phyloP scores from a whole-genome alignment of 2,113 vertebrate species.

The Gavia stellata region DNA sequence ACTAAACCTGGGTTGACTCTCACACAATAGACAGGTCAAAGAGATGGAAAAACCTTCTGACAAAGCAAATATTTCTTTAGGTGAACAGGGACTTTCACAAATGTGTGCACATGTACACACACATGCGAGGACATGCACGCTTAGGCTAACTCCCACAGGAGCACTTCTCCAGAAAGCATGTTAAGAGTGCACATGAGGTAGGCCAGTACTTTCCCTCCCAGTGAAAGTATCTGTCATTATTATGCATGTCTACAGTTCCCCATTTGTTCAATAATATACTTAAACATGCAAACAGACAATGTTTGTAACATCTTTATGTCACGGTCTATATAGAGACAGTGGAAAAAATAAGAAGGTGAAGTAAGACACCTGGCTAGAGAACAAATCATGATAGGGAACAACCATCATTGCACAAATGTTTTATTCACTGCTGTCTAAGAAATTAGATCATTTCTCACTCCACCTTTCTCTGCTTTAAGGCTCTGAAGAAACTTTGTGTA shows the following conservation, averaged over 20 bases:
- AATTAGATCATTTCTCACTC: not conserved
- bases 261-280: not conserved
- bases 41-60: not conserved
- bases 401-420: not conserved
- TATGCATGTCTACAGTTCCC: not conserved
- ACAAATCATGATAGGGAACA: not conserved
- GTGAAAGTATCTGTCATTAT: not conserved
- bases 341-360: not conserved
- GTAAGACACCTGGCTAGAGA: not conserved
- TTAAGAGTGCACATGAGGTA: not conserved
- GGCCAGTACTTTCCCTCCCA: not conserved
- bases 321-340: fast-evolving
- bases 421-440: not conserved
- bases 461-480: not conserved
- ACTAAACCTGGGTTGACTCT: not conserved
- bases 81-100: not conserved
- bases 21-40: not conserved
- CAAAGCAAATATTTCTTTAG: not conserved
- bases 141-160: not conserved
- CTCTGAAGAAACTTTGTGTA: not conserved
- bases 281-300: not conserved
- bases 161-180: not conserved
- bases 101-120: not conserved
- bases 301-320: not conserved
- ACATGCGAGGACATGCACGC: fast-evolving